Conservation (phyloP, 2,888 invertebrate genomes). For the Pelosia muscerda region DNA sequence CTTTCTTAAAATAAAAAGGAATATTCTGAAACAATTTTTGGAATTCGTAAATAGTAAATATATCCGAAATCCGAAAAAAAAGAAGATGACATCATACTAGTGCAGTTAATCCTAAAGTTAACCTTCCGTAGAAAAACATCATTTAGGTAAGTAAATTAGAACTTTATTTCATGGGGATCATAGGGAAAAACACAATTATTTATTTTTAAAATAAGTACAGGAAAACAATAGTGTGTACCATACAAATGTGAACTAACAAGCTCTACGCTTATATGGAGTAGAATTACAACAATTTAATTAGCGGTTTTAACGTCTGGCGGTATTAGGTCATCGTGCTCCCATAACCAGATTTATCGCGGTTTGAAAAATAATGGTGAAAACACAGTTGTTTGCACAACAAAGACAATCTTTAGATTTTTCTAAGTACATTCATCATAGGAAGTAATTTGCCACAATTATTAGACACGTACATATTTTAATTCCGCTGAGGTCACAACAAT, state of each 20-base stretch:
- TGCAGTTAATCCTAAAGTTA: no score
- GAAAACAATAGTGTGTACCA: constrained; percentile 28
- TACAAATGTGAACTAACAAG: constrained; percentile 6
- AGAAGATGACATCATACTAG: no score
- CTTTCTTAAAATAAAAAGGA: no score
- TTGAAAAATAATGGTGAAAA: background rate
- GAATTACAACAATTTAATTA: constrained; percentile 30
- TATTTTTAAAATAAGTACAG: constrained; percentile 9
- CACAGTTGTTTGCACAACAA: constrained; percentile 11
- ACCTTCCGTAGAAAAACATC: no score
- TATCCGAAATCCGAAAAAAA: no score
- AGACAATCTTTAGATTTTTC: constrained; percentile 10
- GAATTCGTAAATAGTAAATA: no score
- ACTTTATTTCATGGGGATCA: background rate
- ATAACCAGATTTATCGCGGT: constrained; percentile 24
- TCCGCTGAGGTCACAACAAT: constrained; percentile 75
- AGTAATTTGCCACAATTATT: constrained; percentile 80
- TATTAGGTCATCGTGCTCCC: constrained; percentile 35
- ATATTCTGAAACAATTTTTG: no score
- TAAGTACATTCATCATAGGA: constrained; percentile 70
- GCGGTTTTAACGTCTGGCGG: constrained; percentile 27
- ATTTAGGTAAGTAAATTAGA: background rate
- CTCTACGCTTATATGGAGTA: background rate
- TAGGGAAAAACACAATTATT: background rate
- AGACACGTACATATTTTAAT: constrained; percentile 75